A percentile compares a stretch with the other conserved stretches of the same genome.
These are phyloP conservation scores for Dasyprocta punctata DNA, from an alignment of 2,113 vertebrate species.

Conservation along the genomic window DNA sequence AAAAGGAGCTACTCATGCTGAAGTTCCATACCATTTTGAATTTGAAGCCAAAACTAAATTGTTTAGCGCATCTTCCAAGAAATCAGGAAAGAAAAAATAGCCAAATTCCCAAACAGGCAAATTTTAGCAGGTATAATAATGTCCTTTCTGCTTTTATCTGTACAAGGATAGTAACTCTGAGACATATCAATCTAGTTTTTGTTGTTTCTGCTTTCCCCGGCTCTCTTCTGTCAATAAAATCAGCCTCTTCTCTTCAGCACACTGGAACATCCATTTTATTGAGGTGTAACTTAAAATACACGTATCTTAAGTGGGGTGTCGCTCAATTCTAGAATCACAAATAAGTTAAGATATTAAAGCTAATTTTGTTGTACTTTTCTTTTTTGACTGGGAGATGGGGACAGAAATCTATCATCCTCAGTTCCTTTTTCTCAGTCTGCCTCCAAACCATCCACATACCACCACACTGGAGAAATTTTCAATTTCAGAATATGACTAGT, in stretches of 20 bases:
- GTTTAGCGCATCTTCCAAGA: neutral
- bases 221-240: neutral
- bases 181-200: neutral
- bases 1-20: neutral
- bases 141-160: neutral
- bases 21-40: neutral
- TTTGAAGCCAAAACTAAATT: neutral
- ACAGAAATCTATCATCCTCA: neutral
- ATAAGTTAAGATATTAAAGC: neutral
- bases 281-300: neutral
- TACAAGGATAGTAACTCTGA: neutral
- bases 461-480: neutral
- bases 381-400: neutral
- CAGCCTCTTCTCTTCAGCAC: neutral
- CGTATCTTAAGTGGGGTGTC: neutral
- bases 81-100: neutral
- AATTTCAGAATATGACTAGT: constrained; percentile 8
- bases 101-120: neutral
- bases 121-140: neutral
- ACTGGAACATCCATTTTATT: neutral
- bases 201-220: neutral
- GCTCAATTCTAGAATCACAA: neutral
- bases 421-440: neutral
- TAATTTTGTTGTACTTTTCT: neutral
- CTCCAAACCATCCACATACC: neutral